Percentiles rank a stretch among this genome's conserved stretches.
phyloP scores from a whole-genome alignment of 2,888 invertebrate genomes.

The Lasioglossum figueresi region DNA sequence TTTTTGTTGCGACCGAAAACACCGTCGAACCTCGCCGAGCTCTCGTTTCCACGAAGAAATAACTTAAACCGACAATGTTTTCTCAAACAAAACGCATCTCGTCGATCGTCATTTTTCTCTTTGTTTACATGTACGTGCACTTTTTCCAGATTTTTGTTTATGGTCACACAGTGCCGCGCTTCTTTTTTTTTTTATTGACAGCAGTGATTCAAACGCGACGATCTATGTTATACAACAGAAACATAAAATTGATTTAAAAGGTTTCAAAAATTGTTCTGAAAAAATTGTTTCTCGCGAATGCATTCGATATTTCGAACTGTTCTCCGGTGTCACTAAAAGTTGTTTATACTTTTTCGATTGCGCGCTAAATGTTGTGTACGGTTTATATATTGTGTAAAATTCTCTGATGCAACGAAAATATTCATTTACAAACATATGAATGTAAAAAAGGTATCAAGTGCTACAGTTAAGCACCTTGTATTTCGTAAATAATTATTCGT shows the following conservation, averaged over 20 bases:
- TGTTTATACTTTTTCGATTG: neutral
- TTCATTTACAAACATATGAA: neutral
- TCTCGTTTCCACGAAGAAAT: neutral
- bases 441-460: neutral
- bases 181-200: neutral
- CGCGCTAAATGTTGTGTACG: neutral
- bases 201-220: neutral
- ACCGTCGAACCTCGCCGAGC: conserved; percentile 13
- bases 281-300: neutral
- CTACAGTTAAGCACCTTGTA: neutral
- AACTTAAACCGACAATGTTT: neutral
- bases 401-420: neutral
- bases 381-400: neutral
- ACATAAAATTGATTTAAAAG: neutral
- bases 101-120: neutral
- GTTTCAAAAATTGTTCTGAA: neutral
- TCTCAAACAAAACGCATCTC: neutral
- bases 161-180: neutral
- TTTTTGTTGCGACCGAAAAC: conserved; percentile 36
- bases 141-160: neutral
- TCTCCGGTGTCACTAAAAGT: neutral
- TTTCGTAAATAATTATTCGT: neutral
- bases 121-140: neutral
- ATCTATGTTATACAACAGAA: neutral
- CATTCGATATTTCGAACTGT: neutral